Percentiles rank a stretch among this genome's conserved stretches.
These are phyloP conservation scores for Capromys pilorides DNA, from an alignment of 2,797 vertebrate genomes.

Conservation along the genomic window DNA sequence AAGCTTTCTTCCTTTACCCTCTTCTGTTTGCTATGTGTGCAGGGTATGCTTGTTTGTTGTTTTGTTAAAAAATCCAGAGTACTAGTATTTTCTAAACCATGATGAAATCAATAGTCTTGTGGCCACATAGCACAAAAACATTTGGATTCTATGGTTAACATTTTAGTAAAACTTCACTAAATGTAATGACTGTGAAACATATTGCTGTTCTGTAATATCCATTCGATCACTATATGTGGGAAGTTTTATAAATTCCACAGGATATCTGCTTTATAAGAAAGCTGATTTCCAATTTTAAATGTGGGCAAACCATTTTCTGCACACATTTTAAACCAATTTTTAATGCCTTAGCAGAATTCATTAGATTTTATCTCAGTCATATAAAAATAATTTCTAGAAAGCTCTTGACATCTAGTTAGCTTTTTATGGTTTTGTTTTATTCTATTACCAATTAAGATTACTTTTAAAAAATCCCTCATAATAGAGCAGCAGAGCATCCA, in stretches of 20 bases:
- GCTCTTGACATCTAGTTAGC: slow-evolving; percentile 75
- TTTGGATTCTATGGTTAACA: slow-evolving; percentile 71
- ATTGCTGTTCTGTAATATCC: slow-evolving; percentile 72
- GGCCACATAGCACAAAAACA: slow-evolving; percentile 72
- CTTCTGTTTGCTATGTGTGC: slow-evolving; percentile 71
- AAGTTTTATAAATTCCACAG: slow-evolving; percentile 76
- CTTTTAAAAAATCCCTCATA: slow-evolving; percentile 74
- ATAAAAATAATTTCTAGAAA: slow-evolving; percentile 82
- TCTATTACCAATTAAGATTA: slow-evolving; percentile 68
- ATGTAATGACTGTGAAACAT: slow-evolving; percentile 71
- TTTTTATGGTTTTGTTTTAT: slow-evolving; percentile 80
- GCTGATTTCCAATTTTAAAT: slow-evolving; percentile 79
- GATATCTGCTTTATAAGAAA: slow-evolving; percentile 69
- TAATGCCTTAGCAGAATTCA: slow-evolving; percentile 78
- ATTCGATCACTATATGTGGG: slow-evolving; percentile 77
- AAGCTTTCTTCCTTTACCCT: slow-evolving; percentile 53
- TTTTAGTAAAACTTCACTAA: slow-evolving; percentile 61
- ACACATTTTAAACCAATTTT: slow-evolving; percentile 82
- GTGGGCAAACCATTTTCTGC: slow-evolving; percentile 70
- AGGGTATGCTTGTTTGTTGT: slow-evolving; percentile 50
- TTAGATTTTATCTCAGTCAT: slow-evolving; percentile 78
- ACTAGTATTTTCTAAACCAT: slow-evolving; percentile 56
- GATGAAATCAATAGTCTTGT: slow-evolving; percentile 45
- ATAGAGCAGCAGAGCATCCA: slow-evolving; percentile 68
- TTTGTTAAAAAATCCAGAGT: slow-evolving; percentile 54